A percentile compares a stretch with the other conserved stretches of the same genome.
These are phyloP conservation scores for Neopelma chrysocephalum DNA, from an alignment of 2,797 vertebrate genomes.

Conservation along the genomic window DNA sequence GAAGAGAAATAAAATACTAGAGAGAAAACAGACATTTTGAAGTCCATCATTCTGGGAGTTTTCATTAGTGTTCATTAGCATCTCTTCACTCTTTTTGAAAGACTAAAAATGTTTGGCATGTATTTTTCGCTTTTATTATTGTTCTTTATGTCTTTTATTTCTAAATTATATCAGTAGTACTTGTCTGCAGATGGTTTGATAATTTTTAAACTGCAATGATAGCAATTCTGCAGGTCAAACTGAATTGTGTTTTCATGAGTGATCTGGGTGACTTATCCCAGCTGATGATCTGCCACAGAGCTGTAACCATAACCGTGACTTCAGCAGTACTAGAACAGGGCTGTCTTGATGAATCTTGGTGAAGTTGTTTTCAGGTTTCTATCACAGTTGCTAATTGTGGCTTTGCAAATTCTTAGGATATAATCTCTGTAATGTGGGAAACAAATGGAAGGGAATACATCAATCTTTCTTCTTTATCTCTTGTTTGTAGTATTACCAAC, in stretches of 20 bases:
- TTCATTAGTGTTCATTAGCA: neutral
- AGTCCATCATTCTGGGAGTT: neutral
- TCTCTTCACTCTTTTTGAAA: neutral
- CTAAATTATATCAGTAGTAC: neutral
- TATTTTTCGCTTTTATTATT: neutral
- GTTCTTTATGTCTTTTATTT: neutral
- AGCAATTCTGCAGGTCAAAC: neutral
- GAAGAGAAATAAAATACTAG: neutral
- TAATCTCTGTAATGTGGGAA: neutral
- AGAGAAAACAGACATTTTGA: neutral
- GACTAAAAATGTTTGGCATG: neutral
- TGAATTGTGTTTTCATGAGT: neutral
- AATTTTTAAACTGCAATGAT: neutral
- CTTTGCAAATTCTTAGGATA: neutral
- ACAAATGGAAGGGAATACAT: neutral
- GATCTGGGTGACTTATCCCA: neutral
- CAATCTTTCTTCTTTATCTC: neutral
- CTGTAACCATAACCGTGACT: neutral
- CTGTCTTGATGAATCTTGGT: neutral
- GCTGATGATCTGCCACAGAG: neutral
- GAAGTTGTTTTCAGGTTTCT: neutral
- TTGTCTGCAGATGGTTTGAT: neutral
- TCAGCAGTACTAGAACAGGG: neutral
- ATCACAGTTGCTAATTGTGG: neutral
- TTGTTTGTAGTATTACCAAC: neutral